Evolutionary conservation across 2,888 invertebrate species (phyloP).

Genomic region (Temnothorax ravouxi): DNA sequence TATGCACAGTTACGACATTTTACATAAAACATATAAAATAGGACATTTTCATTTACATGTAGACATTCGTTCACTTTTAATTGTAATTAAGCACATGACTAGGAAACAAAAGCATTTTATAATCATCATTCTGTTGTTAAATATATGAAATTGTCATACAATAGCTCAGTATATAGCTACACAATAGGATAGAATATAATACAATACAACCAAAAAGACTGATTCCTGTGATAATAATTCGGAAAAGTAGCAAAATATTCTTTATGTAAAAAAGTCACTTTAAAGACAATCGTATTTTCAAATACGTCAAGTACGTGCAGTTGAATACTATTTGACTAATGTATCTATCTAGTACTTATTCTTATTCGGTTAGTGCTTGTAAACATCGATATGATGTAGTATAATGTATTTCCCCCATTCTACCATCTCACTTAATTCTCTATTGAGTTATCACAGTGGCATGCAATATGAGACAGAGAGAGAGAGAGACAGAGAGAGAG

Average conservation of each 20-base stretch:
- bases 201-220: neutral
- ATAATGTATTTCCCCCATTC: neutral
- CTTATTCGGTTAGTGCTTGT: conserved; percentile 3
- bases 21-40: conserved; percentile 15
- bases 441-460: conserved; percentile 46
- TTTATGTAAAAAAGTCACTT: neutral
- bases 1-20: neutral
- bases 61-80: neutral
- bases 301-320: neutral
- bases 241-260: neutral
- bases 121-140: conserved; percentile 18
- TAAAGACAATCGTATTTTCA: neutral
- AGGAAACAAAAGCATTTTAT: conserved; percentile 32
- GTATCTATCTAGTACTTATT: conserved; percentile 6
- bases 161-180: neutral
- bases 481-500: neutral
- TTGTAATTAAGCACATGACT: conserved; percentile 25
- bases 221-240: neutral
- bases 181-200: neutral
- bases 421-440: neutral
- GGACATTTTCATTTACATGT: neutral
- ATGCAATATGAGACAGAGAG: neutral
- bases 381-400: neutral
- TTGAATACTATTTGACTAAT: neutral
- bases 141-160: conserved; percentile 10